Conservation (phyloP, 2,797 vertebrate species). For the Furcifer pardalis region DNA sequence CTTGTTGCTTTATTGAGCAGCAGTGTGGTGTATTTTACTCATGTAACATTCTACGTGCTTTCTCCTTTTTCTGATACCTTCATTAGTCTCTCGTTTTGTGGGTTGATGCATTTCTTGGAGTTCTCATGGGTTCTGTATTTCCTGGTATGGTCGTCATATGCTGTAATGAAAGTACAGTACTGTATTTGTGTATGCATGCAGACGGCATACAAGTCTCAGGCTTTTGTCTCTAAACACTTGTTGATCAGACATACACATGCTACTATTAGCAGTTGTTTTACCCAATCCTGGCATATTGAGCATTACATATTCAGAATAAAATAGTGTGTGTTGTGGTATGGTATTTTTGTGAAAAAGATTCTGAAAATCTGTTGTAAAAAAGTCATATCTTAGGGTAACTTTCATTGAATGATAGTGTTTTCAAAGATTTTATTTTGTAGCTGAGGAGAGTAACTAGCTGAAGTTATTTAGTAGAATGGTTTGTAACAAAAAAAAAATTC, state of each 20-base stretch:
- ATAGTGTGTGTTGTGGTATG: not conserved
- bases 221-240: not conserved
- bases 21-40: constrained; percentile 13
- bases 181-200: not conserved
- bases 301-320: not conserved
- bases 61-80: not conserved
- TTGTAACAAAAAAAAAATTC: no score
- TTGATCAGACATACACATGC: not conserved
- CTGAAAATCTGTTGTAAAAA: not conserved
- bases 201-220: not conserved
- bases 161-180: not conserved
- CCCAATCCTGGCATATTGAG: not conserved
- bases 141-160: not conserved
- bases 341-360: not conserved
- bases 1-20: constrained; percentile 31
- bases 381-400: not conserved
- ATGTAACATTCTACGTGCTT: not conserved
- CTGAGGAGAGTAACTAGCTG: not conserved
- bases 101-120: not conserved
- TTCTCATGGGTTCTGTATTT: constrained; percentile 17
- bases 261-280: not conserved
- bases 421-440: not conserved
- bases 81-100: not conserved
- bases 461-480: not conserved
- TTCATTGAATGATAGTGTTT: not conserved